Conservation (phyloP, 2,888 invertebrate genomes). For the Aethes cnicana region DNA sequence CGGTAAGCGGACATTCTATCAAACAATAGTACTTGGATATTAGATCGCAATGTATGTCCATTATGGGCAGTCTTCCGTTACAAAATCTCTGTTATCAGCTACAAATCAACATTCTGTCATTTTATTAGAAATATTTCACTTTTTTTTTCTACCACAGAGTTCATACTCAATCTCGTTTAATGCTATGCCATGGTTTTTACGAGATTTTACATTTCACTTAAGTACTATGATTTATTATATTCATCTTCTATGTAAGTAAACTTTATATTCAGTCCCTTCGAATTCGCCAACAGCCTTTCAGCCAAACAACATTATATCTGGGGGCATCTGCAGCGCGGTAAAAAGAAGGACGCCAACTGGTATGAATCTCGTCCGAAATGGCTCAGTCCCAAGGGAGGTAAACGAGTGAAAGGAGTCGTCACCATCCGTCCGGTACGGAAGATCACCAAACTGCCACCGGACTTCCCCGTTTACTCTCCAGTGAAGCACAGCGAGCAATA, state of each 20-base stretch:
- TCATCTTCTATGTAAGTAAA: too few species aligned
- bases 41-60: too few species aligned
- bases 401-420: conserved; percentile 41
- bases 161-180: too few species aligned
- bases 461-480: conserved; percentile 57
- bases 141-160: too few species aligned
- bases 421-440: conserved; percentile 45
- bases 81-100: too few species aligned
- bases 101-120: too few species aligned
- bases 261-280: too few species aligned
- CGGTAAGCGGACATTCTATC: conserved; percentile 49
- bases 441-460: conserved; percentile 49
- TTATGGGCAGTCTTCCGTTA: too few species aligned
- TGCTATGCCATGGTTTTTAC: too few species aligned
- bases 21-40: too few species aligned
- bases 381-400: conserved; percentile 45
- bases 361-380: conserved; percentile 52
- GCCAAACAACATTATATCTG: conserved; percentile 69
- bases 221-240: too few species aligned
- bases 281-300: conserved; percentile 56
- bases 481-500: conserved; percentile 68
- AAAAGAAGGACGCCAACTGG: conserved; percentile 50
- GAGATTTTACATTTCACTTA: background rate
- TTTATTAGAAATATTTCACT: too few species aligned
- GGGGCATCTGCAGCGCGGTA: conserved; percentile 56